Evolutionary conservation across 2,113 vertebrate species (phyloP), one percentile per base, ranked within the genome.

Genomic region (Irena cyanogastra): DNA sequence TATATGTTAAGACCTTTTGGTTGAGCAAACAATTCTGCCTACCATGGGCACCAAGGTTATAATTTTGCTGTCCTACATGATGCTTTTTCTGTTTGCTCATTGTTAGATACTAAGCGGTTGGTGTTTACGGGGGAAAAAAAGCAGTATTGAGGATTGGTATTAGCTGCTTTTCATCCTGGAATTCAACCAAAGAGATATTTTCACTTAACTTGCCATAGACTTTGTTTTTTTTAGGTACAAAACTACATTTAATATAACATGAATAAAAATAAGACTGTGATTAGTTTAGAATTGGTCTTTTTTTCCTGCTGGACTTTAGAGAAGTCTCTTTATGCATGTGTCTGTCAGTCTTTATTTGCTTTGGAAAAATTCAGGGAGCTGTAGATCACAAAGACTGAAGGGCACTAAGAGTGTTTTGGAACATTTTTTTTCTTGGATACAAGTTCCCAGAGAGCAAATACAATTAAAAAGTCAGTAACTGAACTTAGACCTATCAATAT

Each of bases 41-140:
- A 4, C 30, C 3, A 7, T 11, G 57, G 39, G 16, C 9, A 23
- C 54, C 35, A 64, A 39, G 35, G 45, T 77, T 60, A 9, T 64
- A 11, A 50, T 57, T 77, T 84, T 77, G 49, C 33, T 60, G 27
- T 65, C 31, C 39, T 56, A 21, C 50, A 6, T 3, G 80, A 60
- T 87, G 90, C 68, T 96, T 97, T 93, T 94, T 96, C 87, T 92
- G 19, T 89, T 95, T 84, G 30, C 23, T 89, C 79, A 68, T 94
- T 93, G 24, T 90, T 92, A 45, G 77, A 70, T 52, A 70, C 61
- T 63, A 86, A 87, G 59, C 87, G 44, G 90, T 72, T 85, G 86
- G 44, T 72, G 86, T 70, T 47, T 56, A 80, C 59, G 72, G 9
- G 3, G 59, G 77, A 47, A 44, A 39, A 56, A 59, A 85, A 57